Conservation (phyloP, 2,888 invertebrate species). For the Cybosia mesomella region DNA sequence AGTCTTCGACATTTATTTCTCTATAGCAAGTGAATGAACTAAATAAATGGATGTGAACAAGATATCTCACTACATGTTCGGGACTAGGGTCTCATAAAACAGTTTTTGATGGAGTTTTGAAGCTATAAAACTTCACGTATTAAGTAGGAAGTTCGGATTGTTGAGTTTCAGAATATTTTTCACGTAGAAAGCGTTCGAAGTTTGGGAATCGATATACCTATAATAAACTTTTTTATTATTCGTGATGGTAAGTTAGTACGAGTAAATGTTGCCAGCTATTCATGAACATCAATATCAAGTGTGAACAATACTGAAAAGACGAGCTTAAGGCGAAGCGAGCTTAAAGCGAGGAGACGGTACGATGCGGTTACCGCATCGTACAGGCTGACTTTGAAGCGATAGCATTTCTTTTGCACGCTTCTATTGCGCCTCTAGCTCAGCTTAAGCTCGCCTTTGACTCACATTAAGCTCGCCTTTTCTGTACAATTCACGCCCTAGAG, state of each 20-base stretch:
- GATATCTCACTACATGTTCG: slow-evolving; percentile 16
- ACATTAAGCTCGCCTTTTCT: no score
- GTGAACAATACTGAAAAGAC: background rate
- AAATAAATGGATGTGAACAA: background rate
- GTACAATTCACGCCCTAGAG: no score
- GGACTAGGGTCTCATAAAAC: slow-evolving; percentile 40
- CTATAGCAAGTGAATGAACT: background rate
- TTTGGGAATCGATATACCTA: background rate
- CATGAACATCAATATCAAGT: background rate
- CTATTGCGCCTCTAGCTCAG: no score
- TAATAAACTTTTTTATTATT: background rate
- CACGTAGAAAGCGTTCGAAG: background rate
- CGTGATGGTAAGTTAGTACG: background rate
- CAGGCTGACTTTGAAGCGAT: background rate
- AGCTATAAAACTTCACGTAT: slow-evolving; percentile 32
- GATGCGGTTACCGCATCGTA: no score
- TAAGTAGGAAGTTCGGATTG: slow-evolving; percentile 25
- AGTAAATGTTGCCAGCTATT: background rate
- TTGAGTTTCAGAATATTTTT: slow-evolving; percentile 25
- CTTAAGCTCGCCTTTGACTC: no score
- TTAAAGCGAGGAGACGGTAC: background rate
- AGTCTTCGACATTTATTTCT: background rate
- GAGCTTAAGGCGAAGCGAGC: background rate
- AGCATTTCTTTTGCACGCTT: no score
- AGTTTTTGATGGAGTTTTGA: slow-evolving; percentile 44